Conservation (phyloP, 2,797 vertebrate species). For the Emys orbicularis region DNA sequence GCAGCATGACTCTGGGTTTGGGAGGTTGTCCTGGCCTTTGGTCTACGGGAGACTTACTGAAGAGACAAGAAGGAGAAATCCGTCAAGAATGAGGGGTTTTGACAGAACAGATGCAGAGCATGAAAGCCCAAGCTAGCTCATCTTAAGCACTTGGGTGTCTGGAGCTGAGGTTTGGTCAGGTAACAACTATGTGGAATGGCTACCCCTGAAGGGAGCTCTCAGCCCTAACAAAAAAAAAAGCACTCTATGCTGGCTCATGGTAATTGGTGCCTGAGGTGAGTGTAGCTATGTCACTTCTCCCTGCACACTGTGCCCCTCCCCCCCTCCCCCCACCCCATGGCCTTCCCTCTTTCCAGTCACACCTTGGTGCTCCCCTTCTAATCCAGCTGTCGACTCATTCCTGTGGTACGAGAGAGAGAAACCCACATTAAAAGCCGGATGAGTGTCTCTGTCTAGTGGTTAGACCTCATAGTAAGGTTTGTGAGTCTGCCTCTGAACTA, state of each 20-base stretch:
- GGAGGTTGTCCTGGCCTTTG: not conserved
- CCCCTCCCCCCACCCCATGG: not conserved
- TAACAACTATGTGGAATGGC: not conserved
- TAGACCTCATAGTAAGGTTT: not conserved
- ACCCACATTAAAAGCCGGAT: not conserved
- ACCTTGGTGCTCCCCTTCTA: not conserved
- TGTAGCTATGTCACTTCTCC: not conserved
- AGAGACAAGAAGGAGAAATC: not conserved
- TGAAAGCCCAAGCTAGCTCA: not conserved
- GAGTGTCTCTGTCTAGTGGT: not conserved
- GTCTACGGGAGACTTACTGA: not conserved
- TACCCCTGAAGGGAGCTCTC: not conserved
- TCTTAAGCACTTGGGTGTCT: not conserved
- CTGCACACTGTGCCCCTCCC: not conserved
- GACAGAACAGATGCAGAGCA: not conserved
- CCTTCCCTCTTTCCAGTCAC: not conserved
- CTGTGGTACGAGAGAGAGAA: not conserved
- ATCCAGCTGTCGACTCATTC: not conserved
- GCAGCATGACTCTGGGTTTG: not conserved
- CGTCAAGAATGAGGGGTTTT: not conserved
- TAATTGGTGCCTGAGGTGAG: not conserved
- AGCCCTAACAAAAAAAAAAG: not conserved
- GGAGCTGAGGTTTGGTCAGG: not conserved
- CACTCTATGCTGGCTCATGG: not conserved
- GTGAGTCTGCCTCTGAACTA: not conserved